Evolutionary conservation across 1,140 invertebrate genomes (phyloP).

Genomic region (Trypoxylus dichotomus): DNA sequence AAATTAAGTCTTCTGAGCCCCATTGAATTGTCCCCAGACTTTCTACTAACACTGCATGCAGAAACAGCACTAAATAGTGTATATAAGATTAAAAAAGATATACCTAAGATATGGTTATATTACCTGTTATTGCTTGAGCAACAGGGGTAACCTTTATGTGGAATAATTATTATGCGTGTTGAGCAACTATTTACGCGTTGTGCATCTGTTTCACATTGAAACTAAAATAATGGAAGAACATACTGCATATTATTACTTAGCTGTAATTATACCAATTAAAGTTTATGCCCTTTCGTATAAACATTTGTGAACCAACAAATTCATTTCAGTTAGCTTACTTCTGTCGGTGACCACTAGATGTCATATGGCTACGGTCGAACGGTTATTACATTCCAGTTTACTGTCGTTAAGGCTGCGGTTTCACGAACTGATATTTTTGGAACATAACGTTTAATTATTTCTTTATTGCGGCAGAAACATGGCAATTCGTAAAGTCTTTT

Average conservation of each 20-base stretch:
- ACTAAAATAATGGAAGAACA: neutral
- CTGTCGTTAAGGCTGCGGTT: neutral
- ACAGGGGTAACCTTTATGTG: too few species aligned
- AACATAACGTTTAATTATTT: neutral
- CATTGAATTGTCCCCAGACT: too few species aligned
- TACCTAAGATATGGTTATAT: too few species aligned
- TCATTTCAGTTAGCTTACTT: neutral
- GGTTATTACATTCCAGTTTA: neutral
- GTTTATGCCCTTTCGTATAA: neutral
- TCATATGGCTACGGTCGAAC: slow-evolving; percentile 2
- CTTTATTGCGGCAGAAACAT: neutral
- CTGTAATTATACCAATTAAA: slow-evolving; percentile 3
- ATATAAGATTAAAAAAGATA: too few species aligned
- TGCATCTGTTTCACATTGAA: neutral
- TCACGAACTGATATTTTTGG: neutral
- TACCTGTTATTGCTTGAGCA: too few species aligned
- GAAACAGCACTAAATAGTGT: too few species aligned
- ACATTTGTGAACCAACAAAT: neutral
- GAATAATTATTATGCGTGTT: neutral
- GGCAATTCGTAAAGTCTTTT: neutral
- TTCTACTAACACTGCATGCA: too few species aligned
- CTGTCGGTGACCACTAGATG: neutral
- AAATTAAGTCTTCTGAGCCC: too few species aligned
- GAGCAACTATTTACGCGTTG: neutral
- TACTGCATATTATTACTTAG: neutral